A percentile compares a stretch with the other conserved stretches of the same genome.
Evolutionary conservation across 2,888 invertebrate species (phyloP).

Genomic region (Diaprepes abbreviatus): DNA sequence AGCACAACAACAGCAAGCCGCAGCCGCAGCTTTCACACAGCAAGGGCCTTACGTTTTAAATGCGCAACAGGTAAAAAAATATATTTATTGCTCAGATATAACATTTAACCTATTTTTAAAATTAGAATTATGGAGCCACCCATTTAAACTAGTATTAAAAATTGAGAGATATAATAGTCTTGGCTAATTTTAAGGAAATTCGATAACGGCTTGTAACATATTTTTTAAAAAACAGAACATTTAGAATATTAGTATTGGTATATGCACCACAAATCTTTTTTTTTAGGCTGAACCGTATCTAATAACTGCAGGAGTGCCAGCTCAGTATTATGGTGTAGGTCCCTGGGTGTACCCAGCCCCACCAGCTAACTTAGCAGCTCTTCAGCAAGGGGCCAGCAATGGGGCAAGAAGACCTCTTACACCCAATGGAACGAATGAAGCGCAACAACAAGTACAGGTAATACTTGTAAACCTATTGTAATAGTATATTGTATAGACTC

Average conservation of each 20-base stretch:
- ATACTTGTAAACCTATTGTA: constrained; percentile 54
- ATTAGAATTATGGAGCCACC: too few species aligned
- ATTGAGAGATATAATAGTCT: too few species aligned
- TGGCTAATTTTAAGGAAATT: too few species aligned
- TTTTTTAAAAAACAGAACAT: too few species aligned
- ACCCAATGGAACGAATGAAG: constrained; percentile 78
- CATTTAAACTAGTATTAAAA: too few species aligned
- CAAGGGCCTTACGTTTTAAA: constrained; percentile 84
- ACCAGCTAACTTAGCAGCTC: constrained; percentile 73
- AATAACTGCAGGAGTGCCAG: constrained; percentile 84
- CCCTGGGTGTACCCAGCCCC: constrained; percentile 91
- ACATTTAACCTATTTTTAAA: too few species aligned
- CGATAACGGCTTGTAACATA: too few species aligned
- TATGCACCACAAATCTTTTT: too few species aligned
- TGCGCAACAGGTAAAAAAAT: constrained; percentile 67
- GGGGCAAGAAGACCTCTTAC: constrained; percentile 83
- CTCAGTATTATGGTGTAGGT: constrained; percentile 91
- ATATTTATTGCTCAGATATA: too few species aligned
- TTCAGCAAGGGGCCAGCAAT: constrained; percentile 76
- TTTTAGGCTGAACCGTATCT: constrained; percentile 77
- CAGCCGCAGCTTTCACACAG: constrained; percentile 75
- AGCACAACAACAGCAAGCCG: constrained; percentile 72
- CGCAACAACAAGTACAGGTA: constrained; percentile 74
- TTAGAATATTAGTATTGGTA: too few species aligned
- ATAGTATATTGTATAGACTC: constrained; percentile 19